A percentile compares a stretch with the other conserved stretches of the same genome.
phyloP scores from a whole-genome alignment of 1,140 invertebrate species.

The Ericerus pela region DNA sequence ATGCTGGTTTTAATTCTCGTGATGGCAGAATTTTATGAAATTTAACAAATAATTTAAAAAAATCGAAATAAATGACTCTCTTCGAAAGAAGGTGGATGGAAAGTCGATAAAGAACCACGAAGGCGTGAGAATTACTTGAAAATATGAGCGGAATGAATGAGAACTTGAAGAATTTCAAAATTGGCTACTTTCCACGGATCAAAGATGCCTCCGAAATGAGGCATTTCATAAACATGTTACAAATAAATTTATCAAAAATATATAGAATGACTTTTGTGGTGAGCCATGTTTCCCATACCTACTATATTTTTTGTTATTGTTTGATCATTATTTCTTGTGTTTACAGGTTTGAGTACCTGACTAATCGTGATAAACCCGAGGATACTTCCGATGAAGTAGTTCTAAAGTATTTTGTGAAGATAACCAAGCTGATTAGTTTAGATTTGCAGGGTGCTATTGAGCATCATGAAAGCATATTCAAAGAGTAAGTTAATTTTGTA shows the following conservation, averaged over 20 bases:
- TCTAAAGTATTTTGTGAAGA: conserved; percentile 59
- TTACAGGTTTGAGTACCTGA: conserved; percentile 47
- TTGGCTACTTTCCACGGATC: no score
- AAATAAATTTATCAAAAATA: background rate
- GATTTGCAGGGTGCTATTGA: conserved; percentile 68
- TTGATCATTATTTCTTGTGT: conserved; percentile 9
- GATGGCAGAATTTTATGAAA: no score
- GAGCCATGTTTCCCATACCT: background rate
- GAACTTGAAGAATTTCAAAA: no score
- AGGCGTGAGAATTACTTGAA: no score
- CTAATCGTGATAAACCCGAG: conserved; percentile 48
- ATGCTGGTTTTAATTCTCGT: no score
- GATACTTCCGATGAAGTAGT: conserved; percentile 40
- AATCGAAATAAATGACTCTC: no score
- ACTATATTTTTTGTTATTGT: background rate
- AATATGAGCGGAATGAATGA: no score
- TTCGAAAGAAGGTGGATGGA: no score
- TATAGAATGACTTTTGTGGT: background rate
- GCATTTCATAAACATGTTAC: no score
- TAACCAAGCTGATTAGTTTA: conserved; percentile 61
- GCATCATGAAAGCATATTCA: conserved; percentile 66
- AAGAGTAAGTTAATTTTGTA: conserved; percentile 58
- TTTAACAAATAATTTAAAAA: no score
- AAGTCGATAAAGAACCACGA: no score
- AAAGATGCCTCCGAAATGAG: no score